phyloP scores from a whole-genome alignment of 2,113 vertebrate genomes.

The Grammomys surdaster region DNA sequence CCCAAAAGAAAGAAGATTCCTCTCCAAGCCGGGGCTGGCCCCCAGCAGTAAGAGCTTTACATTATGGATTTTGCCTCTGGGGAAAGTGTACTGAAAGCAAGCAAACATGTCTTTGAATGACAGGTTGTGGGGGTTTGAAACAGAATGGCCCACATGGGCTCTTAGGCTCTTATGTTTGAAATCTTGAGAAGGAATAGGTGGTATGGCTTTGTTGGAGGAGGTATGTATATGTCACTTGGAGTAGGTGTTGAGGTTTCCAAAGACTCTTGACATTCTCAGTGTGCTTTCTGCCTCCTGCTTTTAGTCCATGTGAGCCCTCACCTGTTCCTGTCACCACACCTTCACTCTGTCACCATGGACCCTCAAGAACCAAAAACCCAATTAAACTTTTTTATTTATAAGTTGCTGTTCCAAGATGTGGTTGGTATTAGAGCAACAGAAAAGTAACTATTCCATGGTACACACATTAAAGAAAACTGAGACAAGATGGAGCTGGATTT shows the following conservation, averaged over 20 bases:
- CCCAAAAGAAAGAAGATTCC: not conserved
- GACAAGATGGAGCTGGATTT: accelerated
- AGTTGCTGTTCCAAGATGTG: not conserved
- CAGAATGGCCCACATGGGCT: not conserved
- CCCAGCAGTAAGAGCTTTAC: not conserved
- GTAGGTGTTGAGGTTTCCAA: not conserved
- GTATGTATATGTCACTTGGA: not conserved
- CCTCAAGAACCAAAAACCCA: not conserved
- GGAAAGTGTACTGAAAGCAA: not conserved
- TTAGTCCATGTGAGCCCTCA: not conserved
- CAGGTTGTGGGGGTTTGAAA: not conserved
- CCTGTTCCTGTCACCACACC: not conserved
- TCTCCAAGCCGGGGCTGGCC: too few species aligned
- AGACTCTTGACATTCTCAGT: not conserved
- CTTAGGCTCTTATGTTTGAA: not conserved
- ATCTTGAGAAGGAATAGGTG: not conserved
- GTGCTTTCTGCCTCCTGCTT: not conserved
- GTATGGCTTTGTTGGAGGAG: not conserved
- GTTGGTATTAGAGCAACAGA: not conserved
- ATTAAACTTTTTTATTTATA: not conserved
- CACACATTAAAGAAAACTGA: not conserved
- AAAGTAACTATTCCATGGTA: too few species aligned
- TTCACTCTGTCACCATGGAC: not conserved
- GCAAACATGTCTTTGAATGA: not conserved
- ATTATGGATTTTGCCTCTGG: not conserved